A percentile compares a stretch with the other conserved stretches of the same genome.
Conservation (phyloP, 1,140 invertebrate genomes). For the Acromyrmex charruanus region DNA sequence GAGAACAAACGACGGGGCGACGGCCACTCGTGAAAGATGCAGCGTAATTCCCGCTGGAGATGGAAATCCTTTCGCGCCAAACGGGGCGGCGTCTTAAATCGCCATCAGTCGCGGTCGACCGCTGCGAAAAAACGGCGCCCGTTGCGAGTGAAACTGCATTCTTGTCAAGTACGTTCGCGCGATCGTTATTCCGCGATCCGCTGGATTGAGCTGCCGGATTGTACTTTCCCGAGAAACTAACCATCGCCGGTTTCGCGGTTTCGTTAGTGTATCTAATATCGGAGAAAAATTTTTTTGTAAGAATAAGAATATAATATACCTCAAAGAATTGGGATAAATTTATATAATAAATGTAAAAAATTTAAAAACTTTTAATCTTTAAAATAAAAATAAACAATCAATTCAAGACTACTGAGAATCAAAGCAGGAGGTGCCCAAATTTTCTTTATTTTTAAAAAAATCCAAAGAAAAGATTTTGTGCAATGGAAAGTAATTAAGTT, state of each 20-base stretch:
- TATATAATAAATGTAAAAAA: background rate
- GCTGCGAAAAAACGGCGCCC: constrained; percentile 75
- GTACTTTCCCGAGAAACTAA: constrained; percentile 66
- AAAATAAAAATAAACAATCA: too few species aligned
- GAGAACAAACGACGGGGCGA: constrained; percentile 28
- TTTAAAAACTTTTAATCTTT: too few species aligned
- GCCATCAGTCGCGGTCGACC: constrained; percentile 74
- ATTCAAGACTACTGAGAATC: too few species aligned
- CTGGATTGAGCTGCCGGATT: constrained; percentile 61
- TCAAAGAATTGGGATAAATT: background rate
- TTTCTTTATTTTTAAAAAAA: too few species aligned
- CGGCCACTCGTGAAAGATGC: constrained; percentile 41
- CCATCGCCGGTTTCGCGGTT: background rate
- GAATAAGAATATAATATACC: too few species aligned
- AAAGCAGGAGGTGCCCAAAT: too few species aligned
- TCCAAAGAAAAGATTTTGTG: too few species aligned
- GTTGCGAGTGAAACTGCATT: constrained; percentile 79
- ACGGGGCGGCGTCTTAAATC: constrained; percentile 60
- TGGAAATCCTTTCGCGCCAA: constrained; percentile 73
- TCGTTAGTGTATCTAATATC: background rate
- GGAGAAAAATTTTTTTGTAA: too few species aligned
- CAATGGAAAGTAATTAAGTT: too few species aligned
- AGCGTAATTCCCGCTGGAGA: constrained; percentile 66
- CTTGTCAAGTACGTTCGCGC: constrained; percentile 80
- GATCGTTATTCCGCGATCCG: constrained; percentile 65